These are phyloP conservation scores for Ennomos fuscantarius DNA, from an alignment of 2,888 invertebrate genomes.

Conservation along the genomic window DNA sequence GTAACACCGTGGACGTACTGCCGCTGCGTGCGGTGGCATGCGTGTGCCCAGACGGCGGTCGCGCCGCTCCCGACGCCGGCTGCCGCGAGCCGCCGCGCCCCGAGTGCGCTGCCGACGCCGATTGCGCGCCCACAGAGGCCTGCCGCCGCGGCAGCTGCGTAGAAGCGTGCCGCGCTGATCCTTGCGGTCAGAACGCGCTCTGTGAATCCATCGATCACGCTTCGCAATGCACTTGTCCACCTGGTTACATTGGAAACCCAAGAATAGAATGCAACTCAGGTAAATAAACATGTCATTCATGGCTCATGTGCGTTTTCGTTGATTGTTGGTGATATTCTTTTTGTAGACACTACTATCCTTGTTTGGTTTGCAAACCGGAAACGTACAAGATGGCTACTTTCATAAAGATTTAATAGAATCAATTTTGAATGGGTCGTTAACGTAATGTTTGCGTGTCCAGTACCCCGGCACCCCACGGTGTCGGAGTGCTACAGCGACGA, in stretches of 20 bases:
- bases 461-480: conserved; percentile 67
- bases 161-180: conserved; percentile 91
- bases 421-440: too few species aligned
- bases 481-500: conserved; percentile 91
- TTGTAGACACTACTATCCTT: too few species aligned
- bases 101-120: conserved; percentile 89
- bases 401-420: too few species aligned
- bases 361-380: too few species aligned
- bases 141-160: conserved; percentile 91
- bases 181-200: conserved; percentile 93
- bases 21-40: conserved; percentile 94
- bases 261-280: conserved; percentile 89
- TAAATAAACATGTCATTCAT: conserved; percentile 43
- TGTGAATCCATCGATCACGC: conserved; percentile 91
- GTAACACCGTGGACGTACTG: conserved; percentile 90
- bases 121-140: conserved; percentile 90
- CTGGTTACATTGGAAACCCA: conserved; percentile 91
- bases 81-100: conserved; percentile 87
- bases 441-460: conserved; percentile 45
- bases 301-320: too few species aligned
- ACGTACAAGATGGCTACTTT: too few species aligned
- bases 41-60: conserved; percentile 92
- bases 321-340: too few species aligned
- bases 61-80: conserved; percentile 89
- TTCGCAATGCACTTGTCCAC: conserved; percentile 91